Evolutionary conservation across 1,140 invertebrate genomes (phyloP), one percentile per base, ranked within the genome.

Genomic region (Scaptomyza montana): DNA sequence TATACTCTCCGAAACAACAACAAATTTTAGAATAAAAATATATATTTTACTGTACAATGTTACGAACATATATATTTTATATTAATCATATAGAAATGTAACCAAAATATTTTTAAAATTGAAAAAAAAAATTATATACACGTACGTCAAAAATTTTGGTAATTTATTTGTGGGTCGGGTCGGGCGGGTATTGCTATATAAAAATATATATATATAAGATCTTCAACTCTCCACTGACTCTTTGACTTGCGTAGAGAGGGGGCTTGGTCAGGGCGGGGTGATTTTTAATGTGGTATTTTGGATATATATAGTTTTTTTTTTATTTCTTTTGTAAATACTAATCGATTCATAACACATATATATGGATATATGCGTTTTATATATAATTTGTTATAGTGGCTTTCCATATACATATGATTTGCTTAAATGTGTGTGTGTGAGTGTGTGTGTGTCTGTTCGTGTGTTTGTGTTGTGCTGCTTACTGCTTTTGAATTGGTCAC

Each of bases 51-150:
- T 57, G 16, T 21, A 55, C 39, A 16, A 16, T 16, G 16, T 16
- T 16, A 16, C 16, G 16, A 16, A 16, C 16, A 65, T 47, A 45
- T 25, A 49, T 49, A 50, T 59, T 80, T 53, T 47, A 63, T 56
- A 71, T 80, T 69, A 72, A 49, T 57, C 61, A 43, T 46, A 45
- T 46, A 43, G 36, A 45, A 43, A 43, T 53, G 36, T 65, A 64
- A 57, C 63, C 53, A 82, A 79, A 43, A 65, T 30, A 33, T 33
- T 33, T 43, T 43, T n/a, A 43, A 69, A 25, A 46, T 68, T 51
- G 57, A 53, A 67, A 78, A 64, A 79, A 90, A 90, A 90, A 90
- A 90, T 90, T 90, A 90, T 90, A 90, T 90, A 90, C 89, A 90
- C 89, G 85, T 69, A 90, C 89, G 89, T 90, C 89, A 90, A 87